Evolutionary conservation across 2,113 vertebrate genomes (phyloP).

Genomic region (Progne subis): DNA sequence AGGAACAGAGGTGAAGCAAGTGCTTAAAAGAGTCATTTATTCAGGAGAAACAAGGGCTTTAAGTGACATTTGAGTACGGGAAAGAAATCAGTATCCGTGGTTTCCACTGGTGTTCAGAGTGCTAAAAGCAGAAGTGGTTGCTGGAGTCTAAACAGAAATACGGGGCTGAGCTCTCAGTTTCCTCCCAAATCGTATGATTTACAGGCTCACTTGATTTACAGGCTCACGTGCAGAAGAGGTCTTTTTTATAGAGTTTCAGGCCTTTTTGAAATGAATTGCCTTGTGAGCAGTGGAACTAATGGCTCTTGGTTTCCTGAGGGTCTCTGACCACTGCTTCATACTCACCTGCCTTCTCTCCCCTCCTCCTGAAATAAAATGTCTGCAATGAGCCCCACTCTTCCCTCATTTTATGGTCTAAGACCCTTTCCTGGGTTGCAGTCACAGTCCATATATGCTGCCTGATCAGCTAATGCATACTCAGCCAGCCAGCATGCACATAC

Average conservation of each 20-base stretch:
- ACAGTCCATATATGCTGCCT: neutral
- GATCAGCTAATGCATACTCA: neutral
- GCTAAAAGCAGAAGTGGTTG: conserved; percentile 55
- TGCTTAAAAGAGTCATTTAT: neutral
- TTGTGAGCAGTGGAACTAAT: neutral
- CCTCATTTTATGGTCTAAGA: neutral
- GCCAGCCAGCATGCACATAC: neutral
- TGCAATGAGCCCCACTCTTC: neutral
- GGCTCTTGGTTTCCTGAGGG: neutral
- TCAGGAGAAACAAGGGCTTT: neutral
- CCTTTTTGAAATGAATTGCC: neutral
- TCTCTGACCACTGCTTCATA: neutral
- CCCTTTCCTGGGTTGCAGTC: neutral
- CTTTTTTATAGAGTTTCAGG: neutral
- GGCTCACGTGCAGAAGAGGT: neutral
- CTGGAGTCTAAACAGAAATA: conserved; percentile 33
- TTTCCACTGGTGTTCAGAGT: neutral
- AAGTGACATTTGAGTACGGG: neutral
- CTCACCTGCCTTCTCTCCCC: neutral
- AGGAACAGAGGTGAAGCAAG: neutral
- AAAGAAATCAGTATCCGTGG: neutral
- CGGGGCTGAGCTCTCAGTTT: conserved; percentile 4
- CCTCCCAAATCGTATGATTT: neutral
- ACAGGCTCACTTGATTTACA: neutral
- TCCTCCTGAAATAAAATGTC: neutral